Conservation (phyloP, 1,140 invertebrate species). For the Adoxophyes honmai region DNA sequence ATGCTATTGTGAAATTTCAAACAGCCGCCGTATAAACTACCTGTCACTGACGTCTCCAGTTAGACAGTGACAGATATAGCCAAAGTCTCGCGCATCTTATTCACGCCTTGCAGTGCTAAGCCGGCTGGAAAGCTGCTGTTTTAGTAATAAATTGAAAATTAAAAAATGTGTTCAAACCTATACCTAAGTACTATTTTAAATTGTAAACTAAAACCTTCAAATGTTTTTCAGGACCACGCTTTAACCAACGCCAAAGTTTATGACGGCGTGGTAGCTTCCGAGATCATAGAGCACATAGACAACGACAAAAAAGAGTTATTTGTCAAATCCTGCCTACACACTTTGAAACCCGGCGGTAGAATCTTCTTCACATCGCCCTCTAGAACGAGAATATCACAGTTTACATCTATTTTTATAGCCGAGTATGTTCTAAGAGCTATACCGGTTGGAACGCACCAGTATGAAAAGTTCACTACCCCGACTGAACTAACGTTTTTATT, state of each 20-base stretch:
- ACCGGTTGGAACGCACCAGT: slow-evolving; percentile 93
- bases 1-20: too few species aligned
- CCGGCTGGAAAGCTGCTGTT: too few species aligned
- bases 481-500: slow-evolving; percentile 81
- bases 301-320: slow-evolving; percentile 82
- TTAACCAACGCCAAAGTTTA: slow-evolving; percentile 75
- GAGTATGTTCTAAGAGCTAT: slow-evolving; percentile 87
- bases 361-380: slow-evolving; percentile 96
- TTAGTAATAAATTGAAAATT: too few species aligned
- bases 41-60: too few species aligned
- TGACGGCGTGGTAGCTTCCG: slow-evolving; percentile 92
- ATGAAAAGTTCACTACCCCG: slow-evolving; percentile 92
- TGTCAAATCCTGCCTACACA: slow-evolving; percentile 83
- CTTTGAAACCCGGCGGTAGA: slow-evolving; percentile 91
- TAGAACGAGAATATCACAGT: slow-evolving; percentile 85
- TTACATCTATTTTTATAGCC: slow-evolving; percentile 84
- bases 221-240: slow-evolving; percentile 76
- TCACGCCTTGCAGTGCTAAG: too few species aligned
- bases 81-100: too few species aligned
- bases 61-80: too few species aligned
- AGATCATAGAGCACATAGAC: slow-evolving; percentile 95
- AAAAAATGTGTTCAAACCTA: too few species aligned
- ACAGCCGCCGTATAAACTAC: too few species aligned
- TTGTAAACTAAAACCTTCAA: too few species aligned
- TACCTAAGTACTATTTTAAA: too few species aligned